Evolutionary conservation across 2,888 invertebrate genomes (phyloP).

Genomic region (Dryomyza anilis): DNA sequence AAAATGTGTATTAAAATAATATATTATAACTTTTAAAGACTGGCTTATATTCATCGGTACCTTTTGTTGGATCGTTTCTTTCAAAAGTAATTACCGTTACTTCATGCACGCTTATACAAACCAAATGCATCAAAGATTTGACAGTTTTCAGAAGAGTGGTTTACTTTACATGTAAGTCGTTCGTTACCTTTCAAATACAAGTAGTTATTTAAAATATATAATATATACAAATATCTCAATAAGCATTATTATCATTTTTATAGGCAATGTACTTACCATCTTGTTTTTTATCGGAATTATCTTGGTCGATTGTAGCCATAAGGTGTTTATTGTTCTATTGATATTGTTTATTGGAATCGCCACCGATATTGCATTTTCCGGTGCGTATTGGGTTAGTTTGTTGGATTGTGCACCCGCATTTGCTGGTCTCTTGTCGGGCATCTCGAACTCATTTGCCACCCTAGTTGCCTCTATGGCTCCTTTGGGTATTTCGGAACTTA

Average conservation of each 20-base stretch:
- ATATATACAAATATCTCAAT: no score
- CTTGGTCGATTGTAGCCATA: constrained; percentile 51
- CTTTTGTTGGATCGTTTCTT: constrained; percentile 47
- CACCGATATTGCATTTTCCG: constrained; percentile 59
- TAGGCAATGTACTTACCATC: constrained; percentile 45
- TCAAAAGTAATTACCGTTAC: constrained; percentile 46
- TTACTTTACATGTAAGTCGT: constrained; percentile 44
- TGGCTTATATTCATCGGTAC: constrained; percentile 47
- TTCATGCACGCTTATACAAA: constrained; percentile 41
- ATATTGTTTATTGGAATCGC: constrained; percentile 53
- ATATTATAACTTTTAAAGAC: constrained; percentile 36
- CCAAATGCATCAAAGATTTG: constrained; percentile 36
- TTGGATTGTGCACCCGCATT: constrained; percentile 62
- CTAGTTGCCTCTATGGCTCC: constrained; percentile 61
- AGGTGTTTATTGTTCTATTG: constrained; percentile 51
- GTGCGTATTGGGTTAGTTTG: constrained; percentile 61
- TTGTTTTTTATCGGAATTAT: constrained; percentile 49
- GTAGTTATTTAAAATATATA: no score
- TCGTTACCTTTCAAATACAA: no score
- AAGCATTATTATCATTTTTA: neutral
- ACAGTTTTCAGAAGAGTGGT: constrained; percentile 45
- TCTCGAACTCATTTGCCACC: constrained; percentile 61
- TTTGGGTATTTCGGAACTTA: constrained; percentile 53
- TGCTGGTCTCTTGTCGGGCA: constrained; percentile 61
- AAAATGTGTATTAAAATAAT: neutral